Evolutionary conservation across 2,113 vertebrate species (phyloP), one percentile per base, ranked within the genome.

Genomic region (Bubo bubo): DNA sequence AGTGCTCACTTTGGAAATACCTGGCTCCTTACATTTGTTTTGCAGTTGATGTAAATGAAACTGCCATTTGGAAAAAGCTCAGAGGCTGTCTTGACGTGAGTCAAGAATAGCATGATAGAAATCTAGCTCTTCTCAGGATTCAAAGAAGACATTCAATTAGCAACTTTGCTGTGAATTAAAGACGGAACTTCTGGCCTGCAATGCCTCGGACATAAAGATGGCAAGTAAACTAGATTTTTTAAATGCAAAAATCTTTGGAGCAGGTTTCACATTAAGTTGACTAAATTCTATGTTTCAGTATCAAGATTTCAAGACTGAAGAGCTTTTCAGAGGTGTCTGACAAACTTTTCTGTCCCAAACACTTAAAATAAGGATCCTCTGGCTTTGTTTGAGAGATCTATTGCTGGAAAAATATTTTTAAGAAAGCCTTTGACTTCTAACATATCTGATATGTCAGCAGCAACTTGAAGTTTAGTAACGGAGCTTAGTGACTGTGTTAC

Each of bases 131-230:
- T 95, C 70, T 88, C 41, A 75, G 75, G n/a, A 92, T 90, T 88
- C 83, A 74, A 62, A 86, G 63, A 47, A 26, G 55, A 88, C 79
- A 64, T 90, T 95, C 88, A 90, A 90, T 93, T 79, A 92, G 45
- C 79, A 90, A 68, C 52, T 72, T 23, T 70, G 45, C 56, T 95
- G 76, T 60, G 58, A 93, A 50, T n/a, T 52, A 34, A 73, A 91
- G 73, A 89, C 1, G 7, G 47, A 88, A 80, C 58, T 89, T 95
- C 58, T 70, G 84, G 50, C 12, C 39, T 68, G 49, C 67, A 83
- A 10, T 23, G 47, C 45, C 49, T 86, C 6, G 5, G 53, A 79
- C 71, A 85, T 26, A 88, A 72, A 94, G 30, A 72, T 16, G 28
- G 37, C 0, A 0, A 66, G 47, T 62, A 73, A 82, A 74, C 34